Evolutionary conservation across 2,888 invertebrate genomes (phyloP).

Genomic region (Steinernema hermaphroditum): DNA sequence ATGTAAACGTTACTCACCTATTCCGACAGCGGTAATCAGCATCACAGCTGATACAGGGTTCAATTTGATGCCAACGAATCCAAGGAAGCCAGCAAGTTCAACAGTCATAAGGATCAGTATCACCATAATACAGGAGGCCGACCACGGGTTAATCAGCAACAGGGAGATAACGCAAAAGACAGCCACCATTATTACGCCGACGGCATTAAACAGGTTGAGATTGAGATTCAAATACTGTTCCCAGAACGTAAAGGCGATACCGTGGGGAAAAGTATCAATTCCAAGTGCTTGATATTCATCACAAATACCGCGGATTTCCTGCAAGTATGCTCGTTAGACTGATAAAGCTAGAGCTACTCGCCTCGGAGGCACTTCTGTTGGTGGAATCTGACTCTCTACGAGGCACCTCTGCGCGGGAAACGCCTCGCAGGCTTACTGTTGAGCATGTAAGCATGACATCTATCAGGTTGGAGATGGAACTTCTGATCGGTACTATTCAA

Average conservation of each 20-base stretch:
- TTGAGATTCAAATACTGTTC: conserved; percentile 87
- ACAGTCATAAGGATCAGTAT: conserved; percentile 70
- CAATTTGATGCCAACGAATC: conserved; percentile 75
- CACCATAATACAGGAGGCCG: conserved; percentile 68
- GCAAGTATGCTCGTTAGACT: conserved; percentile 32
- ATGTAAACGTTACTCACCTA: conserved; percentile 41
- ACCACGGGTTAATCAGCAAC: conserved; percentile 80
- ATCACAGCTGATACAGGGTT: conserved; percentile 88
- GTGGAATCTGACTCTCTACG: too few relatives aligned
- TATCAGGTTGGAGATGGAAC: neutral
- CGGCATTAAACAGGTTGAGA: conserved; percentile 70
- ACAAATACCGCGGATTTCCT: conserved; percentile 77
- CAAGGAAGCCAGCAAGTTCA: conserved; percentile 85
- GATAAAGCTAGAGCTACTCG: too few relatives aligned
- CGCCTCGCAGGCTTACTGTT: too few relatives aligned
- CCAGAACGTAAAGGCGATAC: conserved; percentile 93
- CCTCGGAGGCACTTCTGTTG: too few relatives aligned
- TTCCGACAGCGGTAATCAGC: conserved; percentile 65
- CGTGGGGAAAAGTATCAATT: conserved; percentile 92
- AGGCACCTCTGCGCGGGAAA: too few relatives aligned
- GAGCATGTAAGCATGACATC: too few relatives aligned
- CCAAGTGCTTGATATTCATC: conserved; percentile 81
- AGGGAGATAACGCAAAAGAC: conserved; percentile 80
- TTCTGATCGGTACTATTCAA: neutral
- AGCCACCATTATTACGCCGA: conserved; percentile 69